phyloP scores from a whole-genome alignment of 2,888 invertebrate genomes.

The Machimus rusticus region DNA sequence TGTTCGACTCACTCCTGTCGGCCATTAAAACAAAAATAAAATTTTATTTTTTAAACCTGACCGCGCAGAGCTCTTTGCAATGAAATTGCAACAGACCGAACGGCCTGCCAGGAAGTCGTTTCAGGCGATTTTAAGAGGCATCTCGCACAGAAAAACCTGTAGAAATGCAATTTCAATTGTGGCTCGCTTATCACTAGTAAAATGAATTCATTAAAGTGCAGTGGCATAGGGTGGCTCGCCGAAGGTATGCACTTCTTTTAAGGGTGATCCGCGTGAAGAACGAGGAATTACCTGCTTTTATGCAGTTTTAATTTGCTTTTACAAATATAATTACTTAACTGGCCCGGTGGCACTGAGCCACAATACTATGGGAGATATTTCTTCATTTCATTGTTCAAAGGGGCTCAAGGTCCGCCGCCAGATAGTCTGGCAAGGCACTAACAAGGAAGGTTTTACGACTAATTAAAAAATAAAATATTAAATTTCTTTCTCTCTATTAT shows the following conservation, averaged over 20 bases:
- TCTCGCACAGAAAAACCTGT: not conserved
- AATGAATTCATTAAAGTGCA: not conserved
- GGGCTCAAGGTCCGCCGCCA: not conserved
- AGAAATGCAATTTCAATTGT: constrained; percentile 3
- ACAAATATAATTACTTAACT: not conserved
- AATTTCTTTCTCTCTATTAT: not conserved
- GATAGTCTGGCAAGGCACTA: not conserved
- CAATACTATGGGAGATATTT: not conserved
- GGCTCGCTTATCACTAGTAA: not conserved
- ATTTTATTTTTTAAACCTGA: not conserved
- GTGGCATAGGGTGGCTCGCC: not conserved
- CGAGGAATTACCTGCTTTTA: not conserved
- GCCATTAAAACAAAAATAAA: not conserved
- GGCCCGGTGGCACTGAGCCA: not conserved
- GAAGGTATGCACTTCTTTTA: not conserved
- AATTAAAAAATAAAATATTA: not conserved
- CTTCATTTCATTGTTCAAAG: constrained; percentile 1
- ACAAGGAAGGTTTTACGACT: not conserved
- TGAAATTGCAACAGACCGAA: not conserved
- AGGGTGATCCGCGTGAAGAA: not conserved
- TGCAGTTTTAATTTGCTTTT: not conserved
- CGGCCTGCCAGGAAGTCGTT: not conserved
- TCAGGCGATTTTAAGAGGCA: not conserved
- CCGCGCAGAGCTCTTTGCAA: no score
- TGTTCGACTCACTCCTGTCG: not conserved